Conservation (phyloP, 2,888 invertebrate species). For the Conistra vaccinii region DNA sequence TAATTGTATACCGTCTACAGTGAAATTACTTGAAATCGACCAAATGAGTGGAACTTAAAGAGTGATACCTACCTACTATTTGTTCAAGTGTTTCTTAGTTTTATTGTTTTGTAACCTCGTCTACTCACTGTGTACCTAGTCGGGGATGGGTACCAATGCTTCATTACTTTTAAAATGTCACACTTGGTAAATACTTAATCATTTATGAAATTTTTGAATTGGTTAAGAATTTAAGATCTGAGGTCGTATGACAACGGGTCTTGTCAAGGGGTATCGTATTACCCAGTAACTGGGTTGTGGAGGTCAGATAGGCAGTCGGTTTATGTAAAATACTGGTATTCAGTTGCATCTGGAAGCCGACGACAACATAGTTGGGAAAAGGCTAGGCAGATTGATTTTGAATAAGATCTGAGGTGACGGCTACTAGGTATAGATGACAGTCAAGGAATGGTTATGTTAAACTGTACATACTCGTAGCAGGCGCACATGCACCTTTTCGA, state of each 20-base stretch:
- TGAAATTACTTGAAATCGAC: slow-evolving; percentile 27
- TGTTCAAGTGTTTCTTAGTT: slow-evolving; percentile 66
- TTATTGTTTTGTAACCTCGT: slow-evolving; percentile 68
- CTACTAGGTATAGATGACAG: neutral
- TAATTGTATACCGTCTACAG: neutral
- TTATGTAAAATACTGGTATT: no score
- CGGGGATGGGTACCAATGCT: slow-evolving; percentile 14
- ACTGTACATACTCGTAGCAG: neutral
- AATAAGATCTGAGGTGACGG: neutral
- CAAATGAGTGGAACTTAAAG: slow-evolving; percentile 50
- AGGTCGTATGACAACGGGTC: no score
- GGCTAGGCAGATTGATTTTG: no score
- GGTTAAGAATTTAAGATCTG: neutral
- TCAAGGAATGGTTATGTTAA: neutral
- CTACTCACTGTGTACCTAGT: slow-evolving; percentile 58
- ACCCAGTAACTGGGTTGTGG: no score
- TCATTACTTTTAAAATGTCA: slow-evolving; percentile 28
- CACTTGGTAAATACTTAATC: slow-evolving; percentile 20
- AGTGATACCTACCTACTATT: slow-evolving; percentile 57
- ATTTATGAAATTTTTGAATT: neutral
- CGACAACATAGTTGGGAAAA: no score
- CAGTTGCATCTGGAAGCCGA: no score
- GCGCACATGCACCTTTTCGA: neutral
- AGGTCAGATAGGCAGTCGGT: no score
- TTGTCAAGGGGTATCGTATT: no score